A percentile compares a stretch with the other conserved stretches of the same genome.
These are phyloP conservation scores for Bradysia coprophila DNA, from an alignment of 1,140 invertebrate species.

Conservation along the genomic window DNA sequence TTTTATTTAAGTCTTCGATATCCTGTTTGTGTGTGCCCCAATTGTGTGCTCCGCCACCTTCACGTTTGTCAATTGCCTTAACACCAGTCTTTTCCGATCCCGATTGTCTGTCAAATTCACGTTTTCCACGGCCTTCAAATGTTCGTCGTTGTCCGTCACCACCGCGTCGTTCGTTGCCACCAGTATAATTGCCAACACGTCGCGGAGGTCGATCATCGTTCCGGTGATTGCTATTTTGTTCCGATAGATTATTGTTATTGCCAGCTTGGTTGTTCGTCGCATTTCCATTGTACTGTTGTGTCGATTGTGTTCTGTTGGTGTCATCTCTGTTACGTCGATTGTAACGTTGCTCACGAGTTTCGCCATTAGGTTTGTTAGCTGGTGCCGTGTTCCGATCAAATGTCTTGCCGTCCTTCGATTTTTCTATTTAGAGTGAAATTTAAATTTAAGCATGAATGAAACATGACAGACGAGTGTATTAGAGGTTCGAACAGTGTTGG, in stretches of 20 bases:
- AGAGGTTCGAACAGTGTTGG: background rate
- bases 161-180: slow-evolving; percentile 23
- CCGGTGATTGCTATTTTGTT: background rate
- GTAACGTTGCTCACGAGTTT: slow-evolving; percentile 49
- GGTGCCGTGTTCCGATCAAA: background rate
- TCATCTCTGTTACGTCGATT: slow-evolving; percentile 52
- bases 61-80: slow-evolving; percentile 83
- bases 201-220: slow-evolving; percentile 14
- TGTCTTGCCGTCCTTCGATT: background rate
- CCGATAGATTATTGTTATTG: slow-evolving; percentile 20
- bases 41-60: slow-evolving; percentile 85
- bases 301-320: slow-evolving; percentile 22
- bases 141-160: slow-evolving; percentile 24
- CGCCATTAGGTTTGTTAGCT: slow-evolving; percentile 21
- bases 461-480: background rate
- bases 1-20: slow-evolving; percentile 47
- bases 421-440: too few species aligned
- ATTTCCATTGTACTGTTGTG: slow-evolving; percentile 28
- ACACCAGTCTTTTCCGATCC: slow-evolving; percentile 89
- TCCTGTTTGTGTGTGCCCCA: slow-evolving; percentile 90
- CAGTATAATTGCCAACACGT: slow-evolving; percentile 21
- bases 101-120: slow-evolving; percentile 88
- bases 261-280: slow-evolving; percentile 19
- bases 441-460: too few species aligned
- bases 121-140: slow-evolving; percentile 59